These are phyloP conservation scores for Myrmecobius fasciatus DNA, from an alignment of 2,113 vertebrate species.

Conservation along the genomic window DNA sequence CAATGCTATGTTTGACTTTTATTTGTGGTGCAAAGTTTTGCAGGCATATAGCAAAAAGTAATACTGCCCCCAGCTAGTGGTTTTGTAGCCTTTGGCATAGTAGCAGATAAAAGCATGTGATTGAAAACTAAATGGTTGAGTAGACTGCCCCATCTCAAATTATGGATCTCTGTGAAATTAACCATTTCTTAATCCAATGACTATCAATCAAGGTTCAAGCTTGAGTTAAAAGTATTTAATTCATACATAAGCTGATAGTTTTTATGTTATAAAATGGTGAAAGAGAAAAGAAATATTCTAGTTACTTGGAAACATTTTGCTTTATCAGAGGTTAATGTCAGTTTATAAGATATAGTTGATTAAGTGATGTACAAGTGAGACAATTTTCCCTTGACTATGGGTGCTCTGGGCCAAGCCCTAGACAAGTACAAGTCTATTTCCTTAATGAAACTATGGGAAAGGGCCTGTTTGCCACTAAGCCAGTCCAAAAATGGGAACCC, in stretches of 20 bases:
- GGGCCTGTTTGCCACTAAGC: neutral
- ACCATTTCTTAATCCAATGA: neutral
- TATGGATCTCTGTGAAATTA: neutral
- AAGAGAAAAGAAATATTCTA: neutral
- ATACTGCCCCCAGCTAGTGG: neutral
- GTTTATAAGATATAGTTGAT: constrained; percentile 4
- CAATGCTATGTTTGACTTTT: constrained; percentile 45
- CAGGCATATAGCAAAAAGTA: neutral
- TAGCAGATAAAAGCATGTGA: neutral
- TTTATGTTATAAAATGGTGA: neutral
- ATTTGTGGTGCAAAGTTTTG: constrained; percentile 5
- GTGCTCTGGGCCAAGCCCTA: neutral
- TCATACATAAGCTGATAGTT: too few species aligned
- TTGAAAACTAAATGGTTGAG: neutral
- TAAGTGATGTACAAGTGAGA: neutral
- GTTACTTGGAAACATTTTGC: neutral
- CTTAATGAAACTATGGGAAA: neutral
- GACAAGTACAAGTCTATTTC: neutral
- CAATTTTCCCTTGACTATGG: neutral
- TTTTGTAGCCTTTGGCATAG: neutral
- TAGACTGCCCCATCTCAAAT: neutral
- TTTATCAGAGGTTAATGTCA: constrained; percentile 44
- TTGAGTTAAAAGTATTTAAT: neutral
- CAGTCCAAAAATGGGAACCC: neutral
- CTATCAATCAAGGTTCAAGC: neutral